phyloP scores from a whole-genome alignment of 2,113 vertebrate genomes.

The Lampris incognitus region DNA sequence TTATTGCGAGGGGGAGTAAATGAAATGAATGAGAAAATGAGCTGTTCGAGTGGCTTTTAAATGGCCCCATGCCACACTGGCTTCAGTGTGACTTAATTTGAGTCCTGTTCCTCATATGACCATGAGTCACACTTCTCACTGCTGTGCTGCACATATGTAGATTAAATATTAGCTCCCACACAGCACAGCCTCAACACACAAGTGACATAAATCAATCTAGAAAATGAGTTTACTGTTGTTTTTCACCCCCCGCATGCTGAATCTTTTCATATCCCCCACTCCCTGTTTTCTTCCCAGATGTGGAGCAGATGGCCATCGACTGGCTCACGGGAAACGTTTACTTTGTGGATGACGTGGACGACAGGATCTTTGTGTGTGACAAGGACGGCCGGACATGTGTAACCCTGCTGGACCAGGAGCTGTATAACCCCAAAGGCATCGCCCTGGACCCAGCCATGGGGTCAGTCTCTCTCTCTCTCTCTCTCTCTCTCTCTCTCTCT shows the following conservation, averaged over 20 bases:
- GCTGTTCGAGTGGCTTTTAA: conserved; percentile 5
- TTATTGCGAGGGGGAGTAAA: too few species aligned
- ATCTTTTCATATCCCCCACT: background rate
- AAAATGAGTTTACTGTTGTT: conserved; percentile 17
- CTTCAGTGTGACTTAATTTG: conserved; percentile 31
- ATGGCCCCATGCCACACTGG: background rate
- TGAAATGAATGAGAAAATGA: background rate
- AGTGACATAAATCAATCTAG: background rate
- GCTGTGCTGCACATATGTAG: conserved; percentile 31
- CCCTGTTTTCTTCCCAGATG: conserved; percentile 82
- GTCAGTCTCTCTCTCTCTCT: conserved; percentile 75
- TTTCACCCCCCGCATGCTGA: background rate
- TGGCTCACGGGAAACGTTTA: conserved; percentile 99
- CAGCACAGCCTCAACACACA: background rate
- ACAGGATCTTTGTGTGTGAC: conserved; percentile 97
- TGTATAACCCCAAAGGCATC: conserved; percentile 98
- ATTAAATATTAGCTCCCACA: background rate
- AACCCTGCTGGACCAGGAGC: conserved; percentile 94
- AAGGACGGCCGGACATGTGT: conserved; percentile 93
- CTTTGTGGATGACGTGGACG: conserved; percentile 98
- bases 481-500: background rate
- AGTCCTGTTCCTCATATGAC: conserved; percentile 28
- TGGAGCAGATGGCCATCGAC: conserved; percentile 99
- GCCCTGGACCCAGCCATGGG: conserved; percentile 96
- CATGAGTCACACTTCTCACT: conserved; percentile 39